Base-by-base conservation (phyloP, 2,797 vertebrate genomes). In the Chiroxiphia lanceolata region DNA sequence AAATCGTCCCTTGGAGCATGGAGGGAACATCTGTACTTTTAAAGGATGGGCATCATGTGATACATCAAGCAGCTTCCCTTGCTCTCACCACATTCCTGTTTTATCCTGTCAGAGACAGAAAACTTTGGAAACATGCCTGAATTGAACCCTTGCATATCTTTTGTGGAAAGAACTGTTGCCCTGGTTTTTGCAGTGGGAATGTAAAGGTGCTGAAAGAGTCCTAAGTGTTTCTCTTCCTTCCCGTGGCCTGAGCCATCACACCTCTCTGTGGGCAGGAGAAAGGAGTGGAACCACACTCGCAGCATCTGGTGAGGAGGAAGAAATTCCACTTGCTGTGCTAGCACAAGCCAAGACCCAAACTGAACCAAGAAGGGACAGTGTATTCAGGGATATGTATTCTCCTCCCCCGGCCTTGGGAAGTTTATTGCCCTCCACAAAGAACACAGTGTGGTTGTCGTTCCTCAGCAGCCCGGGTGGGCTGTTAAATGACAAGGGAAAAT, bases 1-100 rank as follows among this genome's bases (percentile, higher is more conserved):
- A 64, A 90, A 93, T 93, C 8, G 4, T 53, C 87, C 90, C 78
- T 92, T 83, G 68, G 93, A 93, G 88, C 94, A 68, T 11, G 45
- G 75, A 94, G 71, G 75, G 78, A 96, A 87, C 91, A 94, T 96
- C 95, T 95, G 88, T 90, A 93, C 82, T 74, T 95, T 83, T 91
- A 25, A 94, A 87, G 33, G 83, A 90, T 90, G 65, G 72, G 81
- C 59, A 60, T 79, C 77, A 45, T 76, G 83, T 93, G 74, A 50
- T 87, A 11, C 45, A 86, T 94, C 67, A 77, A 74, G 74, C 65
- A 67, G 48, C 33, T 94, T 95, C 67, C 54, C 38, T 89, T 68
- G 47, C 36, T 90, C 69, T 63, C 76, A 34, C 63, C 11, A 9
- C 22, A 20, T 74, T 75, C 74, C 8, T 68, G 87, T 90, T 87